These are phyloP conservation scores for Fistularia commersonii DNA, from an alignment of 2,797 vertebrate species.

Conservation along the genomic window DNA sequence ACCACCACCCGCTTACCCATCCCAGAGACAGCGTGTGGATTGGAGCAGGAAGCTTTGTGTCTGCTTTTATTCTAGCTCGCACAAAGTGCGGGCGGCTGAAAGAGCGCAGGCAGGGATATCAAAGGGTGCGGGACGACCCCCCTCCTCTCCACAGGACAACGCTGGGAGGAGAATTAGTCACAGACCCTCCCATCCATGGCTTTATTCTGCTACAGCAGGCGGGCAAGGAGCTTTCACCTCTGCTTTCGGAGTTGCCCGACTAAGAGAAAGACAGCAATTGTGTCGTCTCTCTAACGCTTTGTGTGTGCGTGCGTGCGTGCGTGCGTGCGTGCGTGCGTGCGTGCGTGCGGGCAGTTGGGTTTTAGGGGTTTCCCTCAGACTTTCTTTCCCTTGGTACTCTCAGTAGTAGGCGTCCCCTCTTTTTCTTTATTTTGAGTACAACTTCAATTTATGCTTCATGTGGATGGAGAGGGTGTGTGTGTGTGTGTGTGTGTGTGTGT, in stretches of 20 bases:
- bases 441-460: conserved; percentile 43
- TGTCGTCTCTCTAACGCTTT: conserved; percentile 54
- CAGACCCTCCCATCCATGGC: conserved; percentile 78
- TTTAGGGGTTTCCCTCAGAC: conserved; percentile 33
- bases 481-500: conserved; percentile 32
- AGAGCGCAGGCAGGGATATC: conserved; percentile 80
- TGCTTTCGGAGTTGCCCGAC: conserved; percentile 58
- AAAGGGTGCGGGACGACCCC: conserved; percentile 75
- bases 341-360: background rate
- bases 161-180: conserved; percentile 78
- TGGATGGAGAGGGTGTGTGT: too few relatives aligned
- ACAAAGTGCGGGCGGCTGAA: conserved; percentile 77
- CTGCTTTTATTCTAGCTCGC: conserved; percentile 80
- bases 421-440: conserved; percentile 72
- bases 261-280: conserved; percentile 65
- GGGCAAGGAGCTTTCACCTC: conserved; percentile 62
- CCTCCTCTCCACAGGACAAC: conserved; percentile 71
- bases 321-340: conserved; percentile 2
- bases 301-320: conserved; percentile 29
- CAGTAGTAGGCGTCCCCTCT: conserved; percentile 48
- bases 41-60: conserved; percentile 86
- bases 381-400: conserved; percentile 66
- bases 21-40: conserved; percentile 79
- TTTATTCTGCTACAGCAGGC: conserved; percentile 76
- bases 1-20: conserved; percentile 51